Conservation (phyloP, 2,797 vertebrate species). For the Moxostoma hubbsi region DNA sequence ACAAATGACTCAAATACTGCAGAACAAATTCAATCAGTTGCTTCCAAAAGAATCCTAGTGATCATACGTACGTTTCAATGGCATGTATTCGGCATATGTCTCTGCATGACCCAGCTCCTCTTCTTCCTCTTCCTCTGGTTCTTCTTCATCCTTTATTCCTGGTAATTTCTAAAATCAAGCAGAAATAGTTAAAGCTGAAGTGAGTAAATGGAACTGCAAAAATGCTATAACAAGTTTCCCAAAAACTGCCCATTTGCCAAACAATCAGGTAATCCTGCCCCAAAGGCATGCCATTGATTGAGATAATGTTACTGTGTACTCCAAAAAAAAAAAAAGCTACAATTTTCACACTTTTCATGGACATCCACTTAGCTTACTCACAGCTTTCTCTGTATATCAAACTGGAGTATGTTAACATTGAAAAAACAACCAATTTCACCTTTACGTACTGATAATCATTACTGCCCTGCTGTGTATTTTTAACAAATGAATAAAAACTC, state of each 20-base stretch:
- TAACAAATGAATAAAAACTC: constrained; percentile 56
- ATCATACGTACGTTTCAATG: constrained; percentile 89
- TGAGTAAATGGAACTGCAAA: no score
- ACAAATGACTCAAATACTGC: not conserved
- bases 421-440: no score
- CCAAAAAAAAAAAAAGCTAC: not conserved
- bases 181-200: not conserved
- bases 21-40: no score
- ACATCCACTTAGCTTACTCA: no score
- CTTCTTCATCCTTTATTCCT: constrained; percentile 92
- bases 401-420: no score
- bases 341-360: no score
- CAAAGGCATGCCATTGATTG: not conserved
- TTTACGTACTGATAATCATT: no score
- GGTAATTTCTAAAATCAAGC: constrained; percentile 82
- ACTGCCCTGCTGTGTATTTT: no score
- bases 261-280: no score
- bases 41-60: no score
- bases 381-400: no score
- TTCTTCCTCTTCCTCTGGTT: constrained; percentile 96
- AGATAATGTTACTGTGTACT: not conserved
- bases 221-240: not conserved
- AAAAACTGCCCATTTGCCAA: no score
- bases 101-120: constrained; percentile 98
- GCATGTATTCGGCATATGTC: constrained; percentile 98